phyloP scores from a whole-genome alignment of 23 tunicate species.

The Styela clava region DNA sequence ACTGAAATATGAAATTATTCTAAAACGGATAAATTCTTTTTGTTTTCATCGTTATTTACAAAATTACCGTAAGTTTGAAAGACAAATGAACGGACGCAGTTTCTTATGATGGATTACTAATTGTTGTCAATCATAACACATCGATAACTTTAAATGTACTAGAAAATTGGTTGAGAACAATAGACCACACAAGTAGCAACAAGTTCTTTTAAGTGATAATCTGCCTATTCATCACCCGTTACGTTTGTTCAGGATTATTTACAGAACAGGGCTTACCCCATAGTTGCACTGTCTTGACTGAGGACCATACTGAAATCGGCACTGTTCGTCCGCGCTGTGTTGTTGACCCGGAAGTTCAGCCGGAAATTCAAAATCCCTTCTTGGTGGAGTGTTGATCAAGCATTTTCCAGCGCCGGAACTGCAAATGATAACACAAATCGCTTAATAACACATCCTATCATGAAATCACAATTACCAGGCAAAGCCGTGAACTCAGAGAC shows the following conservation, averaged over 20 bases:
- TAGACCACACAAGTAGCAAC: neutral
- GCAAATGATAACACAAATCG: neutral
- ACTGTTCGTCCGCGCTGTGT: constrained; percentile 94
- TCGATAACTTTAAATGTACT: neutral
- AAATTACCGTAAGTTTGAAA: neutral
- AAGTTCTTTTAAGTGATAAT: neutral
- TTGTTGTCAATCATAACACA: neutral
- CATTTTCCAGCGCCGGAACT: constrained; percentile 85
- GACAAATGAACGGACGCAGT: neutral
- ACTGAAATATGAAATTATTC: too few species aligned
- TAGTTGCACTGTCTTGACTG: constrained; percentile 75
- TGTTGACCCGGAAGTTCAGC: constrained; percentile 88
- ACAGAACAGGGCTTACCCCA: constrained; percentile 54
- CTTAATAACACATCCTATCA: too few species aligned
- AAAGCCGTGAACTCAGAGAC: too few species aligned
- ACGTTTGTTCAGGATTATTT: neutral
- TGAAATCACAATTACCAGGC: too few species aligned
- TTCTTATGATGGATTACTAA: neutral
- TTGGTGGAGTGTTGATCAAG: constrained; percentile 62
- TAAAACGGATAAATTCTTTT: too few species aligned
- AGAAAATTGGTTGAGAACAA: neutral
- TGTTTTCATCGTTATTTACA: too few species aligned
- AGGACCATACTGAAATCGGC: constrained; percentile 90
- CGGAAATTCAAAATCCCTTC: constrained; percentile 67
- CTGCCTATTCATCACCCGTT: neutral